phyloP scores from a whole-genome alignment of 2,888 invertebrate species.

The Gerris lacustris region DNA sequence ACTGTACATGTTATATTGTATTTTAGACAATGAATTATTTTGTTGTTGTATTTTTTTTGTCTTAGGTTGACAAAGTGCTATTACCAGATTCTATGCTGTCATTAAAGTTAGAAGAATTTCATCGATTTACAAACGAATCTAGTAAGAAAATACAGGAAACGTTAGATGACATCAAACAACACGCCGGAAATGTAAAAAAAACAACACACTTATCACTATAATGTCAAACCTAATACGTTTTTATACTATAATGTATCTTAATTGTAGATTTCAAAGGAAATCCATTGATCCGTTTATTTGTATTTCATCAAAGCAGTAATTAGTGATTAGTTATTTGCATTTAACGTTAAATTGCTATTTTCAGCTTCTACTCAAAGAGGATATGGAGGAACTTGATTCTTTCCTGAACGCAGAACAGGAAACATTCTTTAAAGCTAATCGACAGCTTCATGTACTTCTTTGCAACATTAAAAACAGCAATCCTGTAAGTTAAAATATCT shows the following conservation, averaged over 20 bases:
- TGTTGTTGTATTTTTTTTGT: not conserved
- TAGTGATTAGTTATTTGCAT: too few relatives aligned
- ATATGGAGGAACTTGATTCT: not conserved
- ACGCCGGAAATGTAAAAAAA: not conserved
- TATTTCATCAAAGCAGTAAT: too few relatives aligned
- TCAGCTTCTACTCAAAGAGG: not conserved
- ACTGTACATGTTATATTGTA: too few relatives aligned
- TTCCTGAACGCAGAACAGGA: slow-evolving; percentile 6
- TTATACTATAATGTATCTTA: too few relatives aligned
- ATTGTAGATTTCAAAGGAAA: too few relatives aligned
- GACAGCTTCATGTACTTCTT: not conserved
- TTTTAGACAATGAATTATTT: not conserved
- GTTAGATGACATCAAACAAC: not conserved
- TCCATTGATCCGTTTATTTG: too few relatives aligned
- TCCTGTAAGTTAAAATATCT: not conserved
- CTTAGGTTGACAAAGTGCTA: not conserved
- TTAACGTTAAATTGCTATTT: not conserved
- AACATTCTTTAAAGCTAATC: not conserved
- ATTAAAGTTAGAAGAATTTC: not conserved
- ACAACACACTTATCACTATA: too few relatives aligned
- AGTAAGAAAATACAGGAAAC: not conserved
- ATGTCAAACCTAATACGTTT: too few relatives aligned
- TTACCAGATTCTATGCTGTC: not conserved
- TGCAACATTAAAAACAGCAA: slow-evolving; percentile 1
- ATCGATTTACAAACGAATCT: not conserved